phyloP scores from a whole-genome alignment of 2,888 invertebrate species.

The Cheilosia variabilis region DNA sequence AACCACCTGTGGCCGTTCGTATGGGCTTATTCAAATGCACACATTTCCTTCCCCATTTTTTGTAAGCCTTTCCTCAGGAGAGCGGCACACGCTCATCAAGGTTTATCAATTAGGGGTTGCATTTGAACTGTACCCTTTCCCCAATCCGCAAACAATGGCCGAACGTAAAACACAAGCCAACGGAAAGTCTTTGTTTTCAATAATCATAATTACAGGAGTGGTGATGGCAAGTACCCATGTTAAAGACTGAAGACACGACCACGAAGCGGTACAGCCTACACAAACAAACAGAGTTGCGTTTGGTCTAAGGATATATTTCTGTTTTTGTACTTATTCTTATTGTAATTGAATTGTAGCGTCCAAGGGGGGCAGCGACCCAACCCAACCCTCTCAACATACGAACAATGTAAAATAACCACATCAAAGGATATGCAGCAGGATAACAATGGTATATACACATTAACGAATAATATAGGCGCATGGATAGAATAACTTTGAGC shows the following conservation, averaged over 20 bases:
- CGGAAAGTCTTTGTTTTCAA: conserved; percentile 49
- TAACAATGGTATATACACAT: conserved; percentile 17
- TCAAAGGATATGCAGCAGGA: conserved; percentile 65
- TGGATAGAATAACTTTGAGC: conserved; percentile 11
- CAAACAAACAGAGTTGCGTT: conserved; percentile 19
- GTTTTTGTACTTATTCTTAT: conserved; percentile 11
- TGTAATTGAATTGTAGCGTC: conserved; percentile 38
- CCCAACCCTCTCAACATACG: conserved; percentile 33
- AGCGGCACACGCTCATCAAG: conserved; percentile 34
- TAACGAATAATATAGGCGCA: not conserved
- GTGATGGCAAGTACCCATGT: conserved; percentile 10
- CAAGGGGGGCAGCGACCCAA: conserved; percentile 41
- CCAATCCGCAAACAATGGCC: not conserved
- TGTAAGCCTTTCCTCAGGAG: conserved; percentile 25
- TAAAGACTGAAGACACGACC: conserved; percentile 8
- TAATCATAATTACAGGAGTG: conserved; percentile 65
- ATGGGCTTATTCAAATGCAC: conserved; percentile 18
- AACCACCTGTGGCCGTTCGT: conserved; percentile 62
- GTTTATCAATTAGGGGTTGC: conserved; percentile 57
- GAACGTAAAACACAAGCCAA: not conserved
- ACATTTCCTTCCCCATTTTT: conserved; percentile 16
- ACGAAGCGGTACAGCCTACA: conserved; percentile 21
- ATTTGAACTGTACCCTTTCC: conserved; percentile 24
- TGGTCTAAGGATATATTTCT: conserved; percentile 25
- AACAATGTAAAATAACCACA: conserved; percentile 56